Conservation (phyloP, 1,140 invertebrate species). For the Hycleus cichorii region DNA sequence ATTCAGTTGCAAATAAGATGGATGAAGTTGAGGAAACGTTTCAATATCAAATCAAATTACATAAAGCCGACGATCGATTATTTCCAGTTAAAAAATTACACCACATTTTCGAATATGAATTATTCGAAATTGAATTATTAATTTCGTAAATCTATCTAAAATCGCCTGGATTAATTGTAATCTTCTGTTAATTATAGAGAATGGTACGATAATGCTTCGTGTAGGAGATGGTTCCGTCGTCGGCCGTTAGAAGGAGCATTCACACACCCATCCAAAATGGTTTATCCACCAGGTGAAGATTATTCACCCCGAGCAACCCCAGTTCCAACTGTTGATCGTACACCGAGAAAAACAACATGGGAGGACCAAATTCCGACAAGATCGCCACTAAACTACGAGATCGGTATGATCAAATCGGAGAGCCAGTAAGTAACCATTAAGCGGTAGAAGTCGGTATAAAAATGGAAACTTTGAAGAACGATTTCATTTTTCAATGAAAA, state of each 20-base stretch:
- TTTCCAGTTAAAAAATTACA: no score
- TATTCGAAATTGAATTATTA: no score
- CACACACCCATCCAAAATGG: slow-evolving; percentile 87
- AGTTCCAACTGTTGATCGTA: slow-evolving; percentile 37
- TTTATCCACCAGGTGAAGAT: slow-evolving; percentile 77
- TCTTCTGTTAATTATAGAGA: slow-evolving; percentile 47
- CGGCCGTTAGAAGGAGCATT: slow-evolving; percentile 73
- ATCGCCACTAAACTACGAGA: slow-evolving; percentile 74
- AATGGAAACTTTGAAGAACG: no score
- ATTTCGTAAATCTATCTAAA: no score
- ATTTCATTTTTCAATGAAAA: no score
- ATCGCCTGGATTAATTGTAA: no score
- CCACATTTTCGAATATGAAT: no score
- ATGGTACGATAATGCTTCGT: slow-evolving; percentile 84
- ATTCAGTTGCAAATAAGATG: no score
- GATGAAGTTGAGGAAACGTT: no score
- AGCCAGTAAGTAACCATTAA: slow-evolving; percentile 65
- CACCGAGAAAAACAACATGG: slow-evolving; percentile 47
- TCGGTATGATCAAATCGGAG: slow-evolving; percentile 71
- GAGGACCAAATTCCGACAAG: slow-evolving; percentile 65
- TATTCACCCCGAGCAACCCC: slow-evolving; percentile 70
- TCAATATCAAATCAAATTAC: no score
- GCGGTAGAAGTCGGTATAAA: no score
- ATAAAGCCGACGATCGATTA: no score
- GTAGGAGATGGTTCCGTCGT: slow-evolving; percentile 75